phyloP scores from a whole-genome alignment of 2,797 vertebrate species.

The Hapalemur alaotrensis region DNA sequence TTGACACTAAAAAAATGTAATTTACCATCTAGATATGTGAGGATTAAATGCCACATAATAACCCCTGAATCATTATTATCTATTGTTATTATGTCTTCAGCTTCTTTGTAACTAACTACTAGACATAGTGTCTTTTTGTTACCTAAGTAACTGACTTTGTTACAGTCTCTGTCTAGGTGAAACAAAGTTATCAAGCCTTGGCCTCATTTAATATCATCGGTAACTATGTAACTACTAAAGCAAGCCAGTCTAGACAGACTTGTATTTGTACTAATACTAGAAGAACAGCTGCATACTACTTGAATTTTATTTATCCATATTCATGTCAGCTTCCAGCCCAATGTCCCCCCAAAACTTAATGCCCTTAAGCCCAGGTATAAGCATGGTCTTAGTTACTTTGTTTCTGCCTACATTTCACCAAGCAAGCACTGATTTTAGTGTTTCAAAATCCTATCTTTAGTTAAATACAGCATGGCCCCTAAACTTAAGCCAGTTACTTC shows the following conservation, averaged over 20 bases:
- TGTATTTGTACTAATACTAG: neutral
- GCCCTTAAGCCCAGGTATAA: neutral
- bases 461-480: neutral
- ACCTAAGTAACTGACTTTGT: neutral
- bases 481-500: neutral
- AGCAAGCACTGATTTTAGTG: neutral
- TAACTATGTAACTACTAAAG: neutral
- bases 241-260: neutral
- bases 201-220: neutral
- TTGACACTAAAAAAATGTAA: neutral
- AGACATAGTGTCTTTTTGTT: neutral
- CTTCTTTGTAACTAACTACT: constrained; percentile 1
- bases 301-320: neutral
- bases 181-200: constrained; percentile 35
- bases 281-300: neutral
- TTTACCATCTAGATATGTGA: neutral
- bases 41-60: constrained; percentile 29
- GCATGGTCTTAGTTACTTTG: neutral
- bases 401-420: neutral
- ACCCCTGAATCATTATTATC: neutral
- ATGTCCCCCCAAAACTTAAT: neutral
- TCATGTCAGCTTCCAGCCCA: neutral
- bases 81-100: neutral
- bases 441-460: neutral
- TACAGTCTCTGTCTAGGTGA: constrained; percentile 25